phyloP scores from a whole-genome alignment of 2,113 vertebrate genomes.

The Colinus virginianus region DNA sequence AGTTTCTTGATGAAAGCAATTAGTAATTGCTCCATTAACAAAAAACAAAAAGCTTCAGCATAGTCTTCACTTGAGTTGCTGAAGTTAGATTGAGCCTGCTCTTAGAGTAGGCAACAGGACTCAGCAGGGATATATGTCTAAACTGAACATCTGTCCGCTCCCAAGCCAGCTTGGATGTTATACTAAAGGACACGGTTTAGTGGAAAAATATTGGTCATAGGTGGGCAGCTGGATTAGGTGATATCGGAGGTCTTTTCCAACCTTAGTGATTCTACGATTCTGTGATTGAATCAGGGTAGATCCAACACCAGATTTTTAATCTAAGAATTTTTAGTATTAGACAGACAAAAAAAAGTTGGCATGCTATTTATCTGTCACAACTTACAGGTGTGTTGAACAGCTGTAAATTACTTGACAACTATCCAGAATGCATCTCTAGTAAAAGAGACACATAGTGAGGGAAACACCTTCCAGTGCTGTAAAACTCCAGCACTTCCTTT shows the following conservation, averaged over 20 bases:
- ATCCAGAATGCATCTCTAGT: not conserved
- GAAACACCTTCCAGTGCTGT: not conserved
- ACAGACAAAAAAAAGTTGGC: not conserved
- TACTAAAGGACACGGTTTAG: too few species aligned
- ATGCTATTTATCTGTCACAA: not conserved
- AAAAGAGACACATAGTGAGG: not conserved
- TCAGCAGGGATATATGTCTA: not conserved
- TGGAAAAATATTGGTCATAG: too few species aligned
- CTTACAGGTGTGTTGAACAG: not conserved
- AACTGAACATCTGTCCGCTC: not conserved
- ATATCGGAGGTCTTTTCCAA: too few species aligned
- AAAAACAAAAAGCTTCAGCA: not conserved
- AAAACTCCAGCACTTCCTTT: not conserved
- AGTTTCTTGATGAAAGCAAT: not conserved
- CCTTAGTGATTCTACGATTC: too few species aligned
- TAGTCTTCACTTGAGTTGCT: not conserved
- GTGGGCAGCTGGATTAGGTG: too few species aligned
- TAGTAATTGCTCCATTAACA: not conserved
- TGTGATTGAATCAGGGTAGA: not conserved
- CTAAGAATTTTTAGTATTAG: not conserved
- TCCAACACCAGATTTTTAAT: not conserved
- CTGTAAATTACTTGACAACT: not conserved
- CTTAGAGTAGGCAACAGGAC: not conserved
- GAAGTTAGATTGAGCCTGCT: not conserved
- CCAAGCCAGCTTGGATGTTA: not conserved